These are phyloP conservation scores for Platycnemis pennipes DNA, from an alignment of 2,888 invertebrate genomes.

Conservation along the genomic window DNA sequence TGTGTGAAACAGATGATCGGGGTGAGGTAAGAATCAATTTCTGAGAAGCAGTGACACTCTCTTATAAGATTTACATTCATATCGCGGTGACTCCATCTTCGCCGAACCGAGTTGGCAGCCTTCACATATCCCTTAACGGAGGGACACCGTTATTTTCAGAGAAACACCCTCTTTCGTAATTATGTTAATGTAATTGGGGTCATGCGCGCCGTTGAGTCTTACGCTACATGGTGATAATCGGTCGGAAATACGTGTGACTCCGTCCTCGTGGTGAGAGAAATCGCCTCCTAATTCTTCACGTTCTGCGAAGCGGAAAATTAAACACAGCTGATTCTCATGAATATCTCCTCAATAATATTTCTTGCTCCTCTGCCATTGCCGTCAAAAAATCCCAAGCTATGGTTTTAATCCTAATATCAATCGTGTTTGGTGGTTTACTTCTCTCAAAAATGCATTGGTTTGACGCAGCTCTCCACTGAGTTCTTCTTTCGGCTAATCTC, in stretches of 20 bases:
- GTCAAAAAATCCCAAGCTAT: too few species aligned
- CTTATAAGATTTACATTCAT: not conserved
- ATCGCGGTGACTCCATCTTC: not conserved
- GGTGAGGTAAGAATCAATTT: not conserved
- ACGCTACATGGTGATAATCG: not conserved
- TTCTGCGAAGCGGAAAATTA: not conserved
- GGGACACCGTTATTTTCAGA: not conserved
- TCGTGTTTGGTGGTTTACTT: too few species aligned
- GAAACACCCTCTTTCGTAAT: slow-evolving; percentile 9
- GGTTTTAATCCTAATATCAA: too few species aligned
- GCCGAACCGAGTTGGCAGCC: not conserved
- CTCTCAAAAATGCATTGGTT: too few species aligned
- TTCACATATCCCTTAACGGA: not conserved
- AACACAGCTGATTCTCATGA: not conserved
- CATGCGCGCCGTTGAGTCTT: not conserved
- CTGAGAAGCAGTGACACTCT: not conserved
- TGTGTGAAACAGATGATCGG: not conserved
- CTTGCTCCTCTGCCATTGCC: too few species aligned
- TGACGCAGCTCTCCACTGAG: too few species aligned
- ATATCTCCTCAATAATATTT: too few species aligned
- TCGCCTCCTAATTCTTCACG: not conserved
- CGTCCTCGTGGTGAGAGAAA: not conserved
- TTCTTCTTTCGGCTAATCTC: too few species aligned
- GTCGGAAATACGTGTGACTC: not conserved
- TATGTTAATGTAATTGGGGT: slow-evolving; percentile 3